Base-by-base conservation (phyloP, 2,888 invertebrate genomes). In the Polyommatus iphigenia region DNA sequence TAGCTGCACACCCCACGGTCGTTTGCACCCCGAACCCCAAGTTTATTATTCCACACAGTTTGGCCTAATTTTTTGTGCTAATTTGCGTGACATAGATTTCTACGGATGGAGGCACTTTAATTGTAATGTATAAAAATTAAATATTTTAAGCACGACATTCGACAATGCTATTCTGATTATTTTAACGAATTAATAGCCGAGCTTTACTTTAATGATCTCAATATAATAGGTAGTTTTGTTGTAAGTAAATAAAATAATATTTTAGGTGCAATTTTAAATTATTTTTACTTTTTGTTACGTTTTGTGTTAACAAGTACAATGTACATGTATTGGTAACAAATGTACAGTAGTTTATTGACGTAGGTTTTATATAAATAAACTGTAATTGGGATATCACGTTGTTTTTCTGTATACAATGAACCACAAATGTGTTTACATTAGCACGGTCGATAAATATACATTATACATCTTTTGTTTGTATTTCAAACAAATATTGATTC, bases 61-160 rank as follows among this genome's bases (percentile, higher is more conserved):
- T 81, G 81, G 79, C 81, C 81, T 81, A 81, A 81, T 81, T 81
- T 78, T 79, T 79, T 80, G 80, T 79, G 79, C 81, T 81, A 80
- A 82, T 80, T 82, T 57, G 77, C 78, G 78, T 81, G 81, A 80
- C 80, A 81, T 79, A 80, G 79, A 80, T 81, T 80, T 79, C 80
- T 76, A 77, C 59, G 79, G 75, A 78, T 71, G 75, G 78, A 41
- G 78, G 75, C 67, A 71, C 71, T 62, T 71, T 75, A 76, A 71
- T 76, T 57, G 57, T 67, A 77, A 76, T 54, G 75, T 75, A 77
- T 62, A 62, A 59, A 59, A 46, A 77, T 75, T 75, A 24, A 50
- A 75, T 75, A 41, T 24, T 24, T 67, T 67, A 24, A 24, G 46
- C 41, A 24, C 62, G 62, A 77, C 67, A 29, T 18, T 67, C 29